A percentile compares a stretch with the other conserved stretches of the same genome.
Evolutionary conservation across 2,113 vertebrate species (phyloP).

Genomic region (Rousettus leschenaultii): DNA sequence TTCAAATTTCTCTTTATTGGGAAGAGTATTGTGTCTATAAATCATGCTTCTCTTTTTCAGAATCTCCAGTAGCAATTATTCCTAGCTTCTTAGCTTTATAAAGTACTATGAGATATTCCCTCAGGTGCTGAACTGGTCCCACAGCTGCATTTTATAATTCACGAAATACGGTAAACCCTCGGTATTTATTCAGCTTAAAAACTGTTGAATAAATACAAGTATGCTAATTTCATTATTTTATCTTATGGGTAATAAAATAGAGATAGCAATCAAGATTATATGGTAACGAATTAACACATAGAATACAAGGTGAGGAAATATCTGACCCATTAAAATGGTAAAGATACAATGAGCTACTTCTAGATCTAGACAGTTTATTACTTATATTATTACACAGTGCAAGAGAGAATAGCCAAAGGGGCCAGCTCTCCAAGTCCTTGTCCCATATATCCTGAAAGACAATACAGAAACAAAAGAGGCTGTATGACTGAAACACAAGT

Average conservation of each 20-base stretch:
- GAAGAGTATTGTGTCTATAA: background rate
- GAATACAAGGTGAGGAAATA: background rate
- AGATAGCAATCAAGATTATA: slow-evolving; percentile 17
- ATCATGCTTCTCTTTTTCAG: background rate
- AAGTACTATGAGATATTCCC: background rate
- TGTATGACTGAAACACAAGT: background rate
- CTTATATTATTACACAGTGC: background rate
- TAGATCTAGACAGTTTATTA: background rate
- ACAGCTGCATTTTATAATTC: slow-evolving; percentile 22
- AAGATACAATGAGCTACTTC: background rate
- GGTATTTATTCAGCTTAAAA: slow-evolving; percentile 7
- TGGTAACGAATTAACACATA: slow-evolving; percentile 24
- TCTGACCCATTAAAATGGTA: background rate
- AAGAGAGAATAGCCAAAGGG: slow-evolving; percentile 4
- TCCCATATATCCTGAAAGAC: background rate
- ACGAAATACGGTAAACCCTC: background rate
- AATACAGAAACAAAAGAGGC: background rate
- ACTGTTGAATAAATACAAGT: background rate
- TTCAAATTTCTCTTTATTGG: slow-evolving; percentile 26
- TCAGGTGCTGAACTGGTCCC: background rate
- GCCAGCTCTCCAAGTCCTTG: background rate
- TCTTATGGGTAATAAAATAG: background rate
- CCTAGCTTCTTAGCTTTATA: slow-evolving; percentile 23
- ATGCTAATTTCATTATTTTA: slow-evolving; percentile 29
- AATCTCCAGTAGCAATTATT: slow-evolving; percentile 10